A percentile compares a stretch with the other conserved stretches of the same genome.
phyloP scores from a whole-genome alignment of 2,797 vertebrate species.

The Decapterus maruadsi region DNA sequence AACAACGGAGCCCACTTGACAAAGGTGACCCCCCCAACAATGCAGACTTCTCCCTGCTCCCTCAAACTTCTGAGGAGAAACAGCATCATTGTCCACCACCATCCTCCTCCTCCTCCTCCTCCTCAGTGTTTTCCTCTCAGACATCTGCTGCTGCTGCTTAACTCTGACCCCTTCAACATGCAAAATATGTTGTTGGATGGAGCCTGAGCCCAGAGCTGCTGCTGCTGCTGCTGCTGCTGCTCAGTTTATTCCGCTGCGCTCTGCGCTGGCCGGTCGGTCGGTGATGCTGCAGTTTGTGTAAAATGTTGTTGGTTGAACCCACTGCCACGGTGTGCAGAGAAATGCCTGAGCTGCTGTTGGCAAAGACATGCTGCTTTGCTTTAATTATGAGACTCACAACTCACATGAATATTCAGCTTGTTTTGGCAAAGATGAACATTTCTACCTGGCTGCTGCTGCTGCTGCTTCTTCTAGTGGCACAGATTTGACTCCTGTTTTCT shows the following conservation, averaged over 20 bases:
- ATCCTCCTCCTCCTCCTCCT: constrained; percentile 36
- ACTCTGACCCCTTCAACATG: constrained; percentile 79
- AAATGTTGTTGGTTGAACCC: constrained; percentile 42
- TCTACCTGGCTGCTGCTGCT: constrained; percentile 1
- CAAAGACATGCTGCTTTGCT: constrained; percentile 13
- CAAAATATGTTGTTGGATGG: constrained; percentile 70
- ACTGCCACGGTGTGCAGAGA: constrained; percentile 31
- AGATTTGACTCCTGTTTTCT: constrained; percentile 14
- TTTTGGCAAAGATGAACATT: neutral
- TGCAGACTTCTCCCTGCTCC: constrained; percentile 30
- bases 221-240: neutral
- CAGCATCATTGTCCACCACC: constrained; percentile 67
- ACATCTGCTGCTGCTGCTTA: constrained; percentile 83
- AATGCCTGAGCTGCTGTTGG: constrained; percentile 18
- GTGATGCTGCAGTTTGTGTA: constrained; percentile 67
- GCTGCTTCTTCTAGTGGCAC: constrained; percentile 2
- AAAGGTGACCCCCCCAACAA: constrained; percentile 70
- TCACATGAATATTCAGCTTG: neutral
- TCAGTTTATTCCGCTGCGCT: constrained; percentile 48
- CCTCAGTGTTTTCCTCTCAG: constrained; percentile 80
- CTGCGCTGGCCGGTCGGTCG: neutral
- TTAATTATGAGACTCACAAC: constrained; percentile 14
- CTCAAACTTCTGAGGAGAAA: constrained; percentile 59
- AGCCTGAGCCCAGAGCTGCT: constrained; percentile 29
- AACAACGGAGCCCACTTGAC: constrained; percentile 54